These are phyloP conservation scores for Octodon degus DNA, from an alignment of 2,113 vertebrate species.

Conservation along the genomic window DNA sequence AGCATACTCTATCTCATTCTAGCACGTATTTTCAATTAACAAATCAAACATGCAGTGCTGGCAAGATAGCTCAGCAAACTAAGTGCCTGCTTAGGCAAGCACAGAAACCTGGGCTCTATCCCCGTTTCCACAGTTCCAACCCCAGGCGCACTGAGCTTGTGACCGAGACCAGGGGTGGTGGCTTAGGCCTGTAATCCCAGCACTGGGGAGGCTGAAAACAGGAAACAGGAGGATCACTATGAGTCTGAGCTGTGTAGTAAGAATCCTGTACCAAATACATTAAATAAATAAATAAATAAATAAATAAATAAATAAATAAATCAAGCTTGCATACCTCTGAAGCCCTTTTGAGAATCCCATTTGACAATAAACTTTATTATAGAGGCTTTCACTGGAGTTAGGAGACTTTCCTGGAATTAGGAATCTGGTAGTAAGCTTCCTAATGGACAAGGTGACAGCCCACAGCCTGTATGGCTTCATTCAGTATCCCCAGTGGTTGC, in stretches of 20 bases:
- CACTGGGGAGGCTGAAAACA: too few relatives aligned
- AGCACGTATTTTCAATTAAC: conserved; percentile 23
- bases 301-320: background rate
- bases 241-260: too few relatives aligned
- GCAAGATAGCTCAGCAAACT: too few relatives aligned
- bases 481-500: background rate
- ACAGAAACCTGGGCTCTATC: too few relatives aligned
- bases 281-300: too few relatives aligned
- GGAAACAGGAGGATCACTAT: too few relatives aligned
- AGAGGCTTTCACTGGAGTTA: background rate
- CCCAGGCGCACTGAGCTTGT: too few relatives aligned
- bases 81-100: too few relatives aligned
- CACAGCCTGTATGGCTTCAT: background rate
- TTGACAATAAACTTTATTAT: background rate
- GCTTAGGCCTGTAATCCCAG: too few relatives aligned
- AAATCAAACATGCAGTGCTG: background rate
- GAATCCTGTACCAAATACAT: too few relatives aligned
- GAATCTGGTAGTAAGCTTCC: background rate
- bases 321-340: background rate
- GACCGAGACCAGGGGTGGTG: too few relatives aligned
- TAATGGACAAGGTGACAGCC: background rate
- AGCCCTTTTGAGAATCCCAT: background rate
- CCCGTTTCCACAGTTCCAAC: too few relatives aligned
- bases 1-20: background rate
- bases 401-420: background rate